Conservation (phyloP, 1,140 invertebrate genomes). For the Archivesica marissinica region DNA sequence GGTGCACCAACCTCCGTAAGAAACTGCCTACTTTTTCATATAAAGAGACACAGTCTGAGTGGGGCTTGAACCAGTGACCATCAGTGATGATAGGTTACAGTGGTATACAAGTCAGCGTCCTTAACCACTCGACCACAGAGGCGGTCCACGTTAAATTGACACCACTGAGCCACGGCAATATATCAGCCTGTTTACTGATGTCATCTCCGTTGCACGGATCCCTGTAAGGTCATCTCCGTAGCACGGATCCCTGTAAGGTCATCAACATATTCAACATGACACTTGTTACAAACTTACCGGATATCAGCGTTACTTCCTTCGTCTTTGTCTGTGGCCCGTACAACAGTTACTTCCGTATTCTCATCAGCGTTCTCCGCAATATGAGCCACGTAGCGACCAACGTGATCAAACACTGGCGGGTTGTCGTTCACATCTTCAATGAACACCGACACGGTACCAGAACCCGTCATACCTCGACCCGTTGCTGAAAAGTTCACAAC, state of each 20-base stretch:
- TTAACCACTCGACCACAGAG: too few species aligned
- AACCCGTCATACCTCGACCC: conserved; percentile 88
- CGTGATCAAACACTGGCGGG: conserved; percentile 91
- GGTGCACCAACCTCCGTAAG: too few species aligned
- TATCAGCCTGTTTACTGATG: too few species aligned
- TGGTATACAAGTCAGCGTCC: too few species aligned
- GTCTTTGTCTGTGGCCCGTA: conserved; percentile 96
- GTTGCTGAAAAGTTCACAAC: conserved; percentile 88
- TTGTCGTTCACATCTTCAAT: conserved; percentile 93
- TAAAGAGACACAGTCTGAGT: too few species aligned
- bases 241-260: not conserved
- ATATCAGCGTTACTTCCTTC: conserved; percentile 92
- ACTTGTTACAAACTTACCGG: conserved; percentile 86
- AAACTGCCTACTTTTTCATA: too few species aligned
- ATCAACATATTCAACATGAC: not conserved
- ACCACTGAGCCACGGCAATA: too few species aligned
- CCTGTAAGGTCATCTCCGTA: not conserved
- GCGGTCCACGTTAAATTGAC: too few species aligned
- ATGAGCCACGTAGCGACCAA: conserved; percentile 93
- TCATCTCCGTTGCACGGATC: not conserved
- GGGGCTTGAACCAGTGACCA: too few species aligned
- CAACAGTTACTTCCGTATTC: conserved; percentile 93
- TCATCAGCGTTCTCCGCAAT: conserved; percentile 92
- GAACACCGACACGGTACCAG: conserved; percentile 89
- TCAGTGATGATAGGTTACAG: too few species aligned